Conservation (phyloP, 1,140 invertebrate genomes). For the Lepidurus apus region DNA sequence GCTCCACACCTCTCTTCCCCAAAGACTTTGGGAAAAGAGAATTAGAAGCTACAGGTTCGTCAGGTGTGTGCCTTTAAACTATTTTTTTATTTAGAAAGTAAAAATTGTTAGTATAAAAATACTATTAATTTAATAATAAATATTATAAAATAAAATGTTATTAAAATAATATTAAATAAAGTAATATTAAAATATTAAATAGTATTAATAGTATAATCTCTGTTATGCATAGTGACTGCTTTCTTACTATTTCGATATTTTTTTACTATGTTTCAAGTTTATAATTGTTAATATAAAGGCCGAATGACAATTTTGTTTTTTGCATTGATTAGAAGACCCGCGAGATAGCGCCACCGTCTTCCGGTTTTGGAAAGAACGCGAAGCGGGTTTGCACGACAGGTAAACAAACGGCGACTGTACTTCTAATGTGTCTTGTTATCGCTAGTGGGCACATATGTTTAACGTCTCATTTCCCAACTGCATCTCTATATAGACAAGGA, state of each 20-base stretch:
- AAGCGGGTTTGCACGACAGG: conserved; percentile 29
- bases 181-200: too few species aligned
- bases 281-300: background rate
- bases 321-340: background rate
- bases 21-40: background rate
- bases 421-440: background rate
- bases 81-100: too few species aligned
- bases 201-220: too few species aligned
- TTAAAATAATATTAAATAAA: too few species aligned
- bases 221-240: too few species aligned
- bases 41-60: background rate
- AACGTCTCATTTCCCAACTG: background rate
- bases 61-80: too few species aligned
- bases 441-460: background rate
- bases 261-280: background rate
- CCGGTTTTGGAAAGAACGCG: conserved; percentile 30
- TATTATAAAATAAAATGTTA: too few species aligned
- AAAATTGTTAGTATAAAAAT: too few species aligned
- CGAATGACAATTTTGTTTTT: background rate
- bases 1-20: background rate
- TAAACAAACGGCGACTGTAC: background rate
- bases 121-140: too few species aligned
- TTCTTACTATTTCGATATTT: too few species aligned
- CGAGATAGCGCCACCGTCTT: conserved; percentile 33
- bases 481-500: background rate